Evolutionary conservation across 2,888 invertebrate species (phyloP).

Genomic region (Amphiduros pacificus): DNA sequence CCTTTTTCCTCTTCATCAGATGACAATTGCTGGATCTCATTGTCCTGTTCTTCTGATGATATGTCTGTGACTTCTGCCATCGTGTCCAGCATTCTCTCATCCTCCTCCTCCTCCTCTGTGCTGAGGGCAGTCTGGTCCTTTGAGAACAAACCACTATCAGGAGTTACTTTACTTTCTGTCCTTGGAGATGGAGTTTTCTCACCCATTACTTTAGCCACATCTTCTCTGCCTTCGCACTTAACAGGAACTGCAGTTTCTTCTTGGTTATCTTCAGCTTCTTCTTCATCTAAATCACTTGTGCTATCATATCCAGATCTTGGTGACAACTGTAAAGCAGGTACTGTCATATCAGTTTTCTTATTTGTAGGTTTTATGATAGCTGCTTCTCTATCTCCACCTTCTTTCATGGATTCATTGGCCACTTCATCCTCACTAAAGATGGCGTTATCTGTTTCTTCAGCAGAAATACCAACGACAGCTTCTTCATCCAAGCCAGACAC

Average conservation of each 20-base stretch:
- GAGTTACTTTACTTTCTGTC: slow-evolving; percentile 5
- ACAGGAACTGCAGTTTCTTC: neutral
- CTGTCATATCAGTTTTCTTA: too few relatives aligned
- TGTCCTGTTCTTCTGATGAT: slow-evolving; percentile 14
- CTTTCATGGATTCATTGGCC: too few relatives aligned
- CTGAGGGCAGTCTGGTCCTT: neutral
- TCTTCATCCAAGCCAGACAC: too few relatives aligned
- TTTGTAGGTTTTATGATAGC: too few relatives aligned
- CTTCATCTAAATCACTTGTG: too few relatives aligned
- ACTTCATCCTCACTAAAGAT: too few relatives aligned
- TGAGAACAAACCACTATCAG: slow-evolving; percentile 20
- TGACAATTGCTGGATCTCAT: neutral
- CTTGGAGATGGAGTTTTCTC: slow-evolving; percentile 1
- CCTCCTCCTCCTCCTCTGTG: neutral
- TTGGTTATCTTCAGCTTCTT: too few relatives aligned
- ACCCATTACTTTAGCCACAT: neutral
- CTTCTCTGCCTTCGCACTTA: neutral
- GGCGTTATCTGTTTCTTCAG: too few relatives aligned
- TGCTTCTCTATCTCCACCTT: too few relatives aligned
- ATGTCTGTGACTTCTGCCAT: slow-evolving; percentile 24
- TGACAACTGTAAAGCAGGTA: too few relatives aligned
- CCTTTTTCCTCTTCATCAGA: neutral
- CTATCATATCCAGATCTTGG: too few relatives aligned
- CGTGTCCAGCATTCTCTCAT: slow-evolving; percentile 16
- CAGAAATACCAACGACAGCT: too few relatives aligned